Evolutionary conservation across 2,113 vertebrate genomes (phyloP).

Genomic region (Lanius collurio): DNA sequence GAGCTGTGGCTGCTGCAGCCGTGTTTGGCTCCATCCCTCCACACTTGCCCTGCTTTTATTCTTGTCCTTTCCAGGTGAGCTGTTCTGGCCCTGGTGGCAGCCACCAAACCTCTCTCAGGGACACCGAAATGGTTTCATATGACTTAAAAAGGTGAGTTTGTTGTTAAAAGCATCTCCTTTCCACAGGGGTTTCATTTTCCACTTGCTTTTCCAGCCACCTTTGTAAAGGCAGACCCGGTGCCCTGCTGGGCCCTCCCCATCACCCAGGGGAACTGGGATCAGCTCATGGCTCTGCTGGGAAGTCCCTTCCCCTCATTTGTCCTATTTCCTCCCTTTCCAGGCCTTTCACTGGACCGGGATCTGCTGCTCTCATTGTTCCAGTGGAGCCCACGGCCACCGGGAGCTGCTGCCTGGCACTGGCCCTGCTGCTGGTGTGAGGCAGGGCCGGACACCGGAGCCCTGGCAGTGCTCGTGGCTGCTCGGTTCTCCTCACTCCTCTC

Average conservation of each 20-base stretch:
- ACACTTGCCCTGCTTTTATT: not conserved
- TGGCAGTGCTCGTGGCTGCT: not conserved
- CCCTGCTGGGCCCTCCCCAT: accelerated
- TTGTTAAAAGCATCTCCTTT: not conserved
- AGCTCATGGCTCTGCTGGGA: not conserved
- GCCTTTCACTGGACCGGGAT: not conserved
- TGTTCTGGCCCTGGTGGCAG: not conserved
- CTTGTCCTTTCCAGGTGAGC: not conserved
- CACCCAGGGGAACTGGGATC: accelerated
- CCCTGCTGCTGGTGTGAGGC: not conserved
- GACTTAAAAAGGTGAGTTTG: accelerated
- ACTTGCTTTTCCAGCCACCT: not conserved
- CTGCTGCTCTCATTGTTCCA: not conserved
- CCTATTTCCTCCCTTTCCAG: not conserved
- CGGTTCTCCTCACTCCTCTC: not conserved
- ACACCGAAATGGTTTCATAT: not conserved
- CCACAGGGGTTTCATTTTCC: not conserved
- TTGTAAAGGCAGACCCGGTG: not conserved
- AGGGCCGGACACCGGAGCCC: not conserved
- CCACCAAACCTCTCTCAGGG: not conserved
- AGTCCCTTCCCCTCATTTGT: accelerated
- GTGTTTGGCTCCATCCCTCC: not conserved
- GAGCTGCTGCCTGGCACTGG: not conserved
- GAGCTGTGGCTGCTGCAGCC: not conserved
- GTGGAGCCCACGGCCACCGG: accelerated